A percentile compares a stretch with the other conserved stretches of the same genome.
Evolutionary conservation across 2,888 invertebrate species (phyloP).

Genomic region (Eulithis prunata): DNA sequence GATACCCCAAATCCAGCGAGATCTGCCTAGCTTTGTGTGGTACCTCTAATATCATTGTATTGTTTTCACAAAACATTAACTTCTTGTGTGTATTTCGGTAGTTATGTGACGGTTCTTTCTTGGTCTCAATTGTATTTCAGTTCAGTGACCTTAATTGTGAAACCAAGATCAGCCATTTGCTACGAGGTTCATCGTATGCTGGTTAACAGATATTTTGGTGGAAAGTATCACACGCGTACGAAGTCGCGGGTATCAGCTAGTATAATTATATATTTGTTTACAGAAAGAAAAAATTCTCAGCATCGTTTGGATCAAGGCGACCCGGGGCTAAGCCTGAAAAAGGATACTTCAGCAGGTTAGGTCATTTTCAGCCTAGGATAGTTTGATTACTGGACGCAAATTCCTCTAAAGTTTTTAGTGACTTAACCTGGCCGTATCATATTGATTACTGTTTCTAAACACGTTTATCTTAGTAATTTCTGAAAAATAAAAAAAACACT

Average conservation of each 20-base stretch:
- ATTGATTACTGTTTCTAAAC: no score
- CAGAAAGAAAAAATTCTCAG: conserved; percentile 61
- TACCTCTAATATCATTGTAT: conserved; percentile 12
- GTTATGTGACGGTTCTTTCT: no score
- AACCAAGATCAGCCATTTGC: no score
- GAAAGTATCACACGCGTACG: no score
- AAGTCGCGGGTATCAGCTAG: no score
- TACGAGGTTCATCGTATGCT: no score
- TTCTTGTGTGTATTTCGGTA: not conserved
- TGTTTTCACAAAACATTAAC: not conserved
- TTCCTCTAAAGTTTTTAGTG: not conserved
- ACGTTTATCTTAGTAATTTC: no score
- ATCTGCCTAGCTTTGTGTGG: conserved; percentile 13
- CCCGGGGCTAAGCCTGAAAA: conserved; percentile 50
- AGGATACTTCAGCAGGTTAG: conserved; percentile 45
- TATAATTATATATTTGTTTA: conserved; percentile 25
- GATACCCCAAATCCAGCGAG: conserved; percentile 8
- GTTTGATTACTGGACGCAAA: conserved; percentile 14
- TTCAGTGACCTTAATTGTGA: no score
- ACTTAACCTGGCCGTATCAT: no score
- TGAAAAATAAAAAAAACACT: no score
- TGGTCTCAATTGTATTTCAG: no score
- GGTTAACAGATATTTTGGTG: no score
- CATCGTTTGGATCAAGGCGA: conserved; percentile 41
- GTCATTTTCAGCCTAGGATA: not conserved